phyloP scores from a whole-genome alignment of 2,888 invertebrate species.

The Pammene aurita region DNA sequence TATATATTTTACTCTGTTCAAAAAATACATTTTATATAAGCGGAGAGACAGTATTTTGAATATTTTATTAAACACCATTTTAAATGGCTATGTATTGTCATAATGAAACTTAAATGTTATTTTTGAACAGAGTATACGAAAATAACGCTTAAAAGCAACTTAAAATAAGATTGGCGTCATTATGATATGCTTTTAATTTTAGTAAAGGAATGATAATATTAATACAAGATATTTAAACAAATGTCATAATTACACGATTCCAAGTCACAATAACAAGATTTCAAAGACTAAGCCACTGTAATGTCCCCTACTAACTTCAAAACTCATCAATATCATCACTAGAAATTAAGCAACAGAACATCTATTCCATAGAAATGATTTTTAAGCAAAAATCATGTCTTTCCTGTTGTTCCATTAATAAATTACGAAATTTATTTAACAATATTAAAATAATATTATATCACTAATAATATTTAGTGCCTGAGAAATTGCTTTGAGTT shows the following conservation, averaged over 20 bases:
- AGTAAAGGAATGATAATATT: conserved; percentile 68
- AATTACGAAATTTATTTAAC: conserved; percentile 14
- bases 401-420: too few relatives aligned
- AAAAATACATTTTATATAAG: conserved; percentile 44
- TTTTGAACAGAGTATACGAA: conserved; percentile 60
- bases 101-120: conserved; percentile 19
- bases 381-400: too few relatives aligned
- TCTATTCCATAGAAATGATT: conserved; percentile 10
- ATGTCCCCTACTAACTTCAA: conserved; percentile 14
- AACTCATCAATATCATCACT: conserved; percentile 9
- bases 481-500: conserved; percentile 34
- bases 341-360: conserved; percentile 14
- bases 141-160: conserved; percentile 59
- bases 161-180: conserved; percentile 63
- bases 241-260: conserved; percentile 29
- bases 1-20: conserved; percentile 57
- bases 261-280: conserved; percentile 21
- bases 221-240: conserved; percentile 44
- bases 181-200: conserved; percentile 73
- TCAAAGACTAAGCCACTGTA: conserved; percentile 19
- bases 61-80: conserved; percentile 32
- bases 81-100: conserved; percentile 39
- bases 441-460: conserved; percentile 20
- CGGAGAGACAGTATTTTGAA: conserved; percentile 34
- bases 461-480: conserved; percentile 33